Base-by-base conservation (phyloP, 2,113 vertebrate species). In the Epinephelus fuscoguttatus region DNA sequence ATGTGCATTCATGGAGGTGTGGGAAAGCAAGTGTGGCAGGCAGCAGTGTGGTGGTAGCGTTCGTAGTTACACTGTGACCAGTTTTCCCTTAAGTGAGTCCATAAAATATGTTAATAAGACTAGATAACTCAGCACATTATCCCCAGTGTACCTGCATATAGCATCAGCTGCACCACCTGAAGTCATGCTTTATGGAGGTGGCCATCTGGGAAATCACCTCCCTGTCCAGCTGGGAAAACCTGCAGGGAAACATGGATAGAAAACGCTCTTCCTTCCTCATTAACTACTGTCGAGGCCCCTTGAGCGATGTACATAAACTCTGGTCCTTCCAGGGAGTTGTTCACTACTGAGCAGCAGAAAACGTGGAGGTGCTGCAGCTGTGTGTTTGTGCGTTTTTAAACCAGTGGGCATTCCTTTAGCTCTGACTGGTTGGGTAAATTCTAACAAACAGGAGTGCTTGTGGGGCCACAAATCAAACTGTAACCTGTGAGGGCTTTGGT, bases 171-270 rank as follows among this genome's bases (percentile, higher is more conserved):
- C 71, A 88, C 52, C 77, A 83, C 80, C 88, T 89, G 75, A 74
- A 81, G 78, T 88, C 56, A 70, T 75, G 68, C 85, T 88, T 85
- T 88, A 85, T 75, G 70, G 74, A 88, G 86, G 52, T 70, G 84
- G 73, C 86, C 85, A 89, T 85, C 79, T 89, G 90, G 90, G 89
- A 93, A 89, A 90, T 87, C 79, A 81, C 68, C 80, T 81, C 84
- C 63, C 25, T 40, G 72, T 85, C 82, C 86, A 88, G 84, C 88
- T 85, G 87, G 81, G 80, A 82, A 73, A 78, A 83, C 75, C 73
- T 10, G 74, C 63, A 80, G 77, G 80, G 69, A 80, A 84, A 85
- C 75, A 63, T 72, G 87, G 87, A 79, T 78, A 80, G 82, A 63
- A 81, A 88, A 84, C 33, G 18, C 21, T 66, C 63, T 82, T 50